Conservation (phyloP, 2,888 invertebrate genomes). For the Dorcus hopei region DNA sequence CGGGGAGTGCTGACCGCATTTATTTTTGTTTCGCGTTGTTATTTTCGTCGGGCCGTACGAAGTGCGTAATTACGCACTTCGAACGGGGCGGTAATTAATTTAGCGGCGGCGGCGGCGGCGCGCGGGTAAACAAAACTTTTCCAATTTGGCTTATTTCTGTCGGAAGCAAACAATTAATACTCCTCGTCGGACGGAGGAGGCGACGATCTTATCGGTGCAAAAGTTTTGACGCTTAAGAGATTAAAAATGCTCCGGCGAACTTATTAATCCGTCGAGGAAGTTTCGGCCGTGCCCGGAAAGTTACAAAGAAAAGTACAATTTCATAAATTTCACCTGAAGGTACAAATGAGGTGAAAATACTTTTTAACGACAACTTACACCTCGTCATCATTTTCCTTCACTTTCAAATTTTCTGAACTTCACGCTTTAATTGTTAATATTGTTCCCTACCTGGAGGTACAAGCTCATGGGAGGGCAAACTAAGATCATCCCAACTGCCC, state of each 20-base stretch:
- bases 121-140: neutral
- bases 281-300: too few relatives aligned
- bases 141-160: neutral
- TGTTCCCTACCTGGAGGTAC: too few relatives aligned
- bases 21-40: neutral
- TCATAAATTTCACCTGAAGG: too few relatives aligned
- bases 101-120: neutral
- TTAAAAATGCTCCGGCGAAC: neutral
- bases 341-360: too few relatives aligned
- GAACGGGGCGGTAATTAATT: neutral
- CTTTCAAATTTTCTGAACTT: too few relatives aligned
- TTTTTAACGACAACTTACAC: too few relatives aligned
- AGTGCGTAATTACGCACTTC: neutral
- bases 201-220: conserved; percentile 1
- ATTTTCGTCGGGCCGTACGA: neutral
- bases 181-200: neutral
- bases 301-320: too few relatives aligned
- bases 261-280: neutral
- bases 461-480: too few relatives aligned
- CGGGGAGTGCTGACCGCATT: neutral
- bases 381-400: too few relatives aligned
- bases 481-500: too few relatives aligned
- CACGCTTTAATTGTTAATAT: too few relatives aligned
- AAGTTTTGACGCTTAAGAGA: neutral
- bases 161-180: neutral